Conservation (phyloP, 1,140 invertebrate genomes). For the Megalopta genalis region DNA sequence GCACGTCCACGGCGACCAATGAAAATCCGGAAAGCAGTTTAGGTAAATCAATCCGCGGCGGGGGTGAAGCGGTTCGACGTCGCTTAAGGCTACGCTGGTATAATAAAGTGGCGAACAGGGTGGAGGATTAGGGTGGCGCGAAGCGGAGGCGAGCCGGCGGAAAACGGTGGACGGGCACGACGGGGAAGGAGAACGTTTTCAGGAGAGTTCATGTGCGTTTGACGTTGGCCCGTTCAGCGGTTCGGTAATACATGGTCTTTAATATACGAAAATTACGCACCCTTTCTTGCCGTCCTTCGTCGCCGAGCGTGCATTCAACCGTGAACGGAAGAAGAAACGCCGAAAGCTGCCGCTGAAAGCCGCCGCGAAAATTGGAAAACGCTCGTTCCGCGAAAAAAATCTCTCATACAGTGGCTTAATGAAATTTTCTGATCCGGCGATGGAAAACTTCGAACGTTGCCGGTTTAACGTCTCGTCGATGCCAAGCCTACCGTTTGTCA, state of each 20-base stretch:
- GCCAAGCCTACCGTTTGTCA: too few species aligned
- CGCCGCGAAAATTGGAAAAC: background rate
- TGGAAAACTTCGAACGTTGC: background rate
- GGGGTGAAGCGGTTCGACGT: constrained; percentile 57
- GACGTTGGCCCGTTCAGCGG: constrained; percentile 65
- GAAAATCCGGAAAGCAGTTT: constrained; percentile 73
- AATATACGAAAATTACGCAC: constrained; percentile 63
- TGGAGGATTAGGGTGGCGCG: constrained; percentile 18
- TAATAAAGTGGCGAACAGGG: constrained; percentile 61
- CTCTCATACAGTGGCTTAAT: background rate
- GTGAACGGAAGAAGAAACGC: background rate
- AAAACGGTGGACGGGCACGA: constrained; percentile 1
- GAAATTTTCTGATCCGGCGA: background rate
- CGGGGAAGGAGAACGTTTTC: constrained; percentile 44
- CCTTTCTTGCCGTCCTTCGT: background rate
- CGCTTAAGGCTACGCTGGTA: constrained; percentile 54
- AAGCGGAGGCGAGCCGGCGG: constrained; percentile 11
- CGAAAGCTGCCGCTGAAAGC: background rate
- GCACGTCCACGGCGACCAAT: constrained; percentile 45
- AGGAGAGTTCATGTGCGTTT: constrained; percentile 63
- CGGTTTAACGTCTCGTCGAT: too few species aligned
- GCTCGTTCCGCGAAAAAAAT: too few species aligned
- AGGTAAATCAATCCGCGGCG: constrained; percentile 68
- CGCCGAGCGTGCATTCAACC: background rate
- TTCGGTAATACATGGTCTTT: constrained; percentile 65